phyloP scores from a whole-genome alignment of 2,113 vertebrate genomes.

The Entomyzon cyanotis region DNA sequence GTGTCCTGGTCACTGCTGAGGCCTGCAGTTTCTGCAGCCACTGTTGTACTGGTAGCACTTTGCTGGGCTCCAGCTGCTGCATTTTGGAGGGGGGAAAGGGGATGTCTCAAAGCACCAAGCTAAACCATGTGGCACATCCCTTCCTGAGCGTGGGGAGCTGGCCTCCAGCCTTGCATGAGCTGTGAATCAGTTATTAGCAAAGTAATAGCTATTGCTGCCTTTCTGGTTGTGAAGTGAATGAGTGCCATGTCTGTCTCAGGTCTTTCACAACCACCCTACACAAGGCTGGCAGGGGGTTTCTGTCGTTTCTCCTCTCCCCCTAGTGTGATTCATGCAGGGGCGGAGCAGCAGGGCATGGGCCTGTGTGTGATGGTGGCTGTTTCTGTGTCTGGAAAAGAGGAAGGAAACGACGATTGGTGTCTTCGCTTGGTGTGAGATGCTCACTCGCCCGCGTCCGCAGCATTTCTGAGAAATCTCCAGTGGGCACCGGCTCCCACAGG shows the following conservation, averaged over 20 bases:
- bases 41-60: not conserved
- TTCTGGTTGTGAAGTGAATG: not conserved
- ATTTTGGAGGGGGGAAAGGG: not conserved
- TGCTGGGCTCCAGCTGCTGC: not conserved
- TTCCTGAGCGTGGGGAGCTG: accelerated
- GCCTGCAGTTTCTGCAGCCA: not conserved
- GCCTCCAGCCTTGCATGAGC: not conserved
- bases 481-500: accelerated
- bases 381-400: conserved; percentile 63
- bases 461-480: not conserved
- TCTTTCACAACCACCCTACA: not conserved
- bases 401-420: conserved; percentile 52
- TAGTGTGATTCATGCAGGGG: not conserved
- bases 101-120: not conserved
- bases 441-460: accelerated
- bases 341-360: not conserved
- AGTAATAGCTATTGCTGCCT: not conserved
- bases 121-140: not conserved
- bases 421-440: not conserved
- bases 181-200: not conserved
- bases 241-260: not conserved
- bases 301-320: not conserved
- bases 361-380: not conserved
- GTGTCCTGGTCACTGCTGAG: not conserved
- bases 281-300: not conserved